Base-by-base conservation (phyloP, 92 coral and sea anemone species). In the Zoanthus solanderi region DNA sequence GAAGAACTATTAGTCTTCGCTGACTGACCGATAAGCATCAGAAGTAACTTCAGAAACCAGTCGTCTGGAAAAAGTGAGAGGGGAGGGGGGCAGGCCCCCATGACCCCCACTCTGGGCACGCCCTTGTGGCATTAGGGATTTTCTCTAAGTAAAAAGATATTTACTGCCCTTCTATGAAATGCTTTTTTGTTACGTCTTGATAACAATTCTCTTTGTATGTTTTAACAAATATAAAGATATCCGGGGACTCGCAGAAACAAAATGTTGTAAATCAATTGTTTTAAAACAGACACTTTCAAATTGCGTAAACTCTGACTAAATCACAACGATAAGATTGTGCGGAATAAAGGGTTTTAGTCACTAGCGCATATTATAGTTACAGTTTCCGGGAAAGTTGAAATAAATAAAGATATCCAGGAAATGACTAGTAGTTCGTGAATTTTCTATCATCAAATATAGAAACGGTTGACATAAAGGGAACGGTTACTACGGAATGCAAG, bases 201-300 rank as follows among this genome's bases (percentile, higher is more conserved):
- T 17, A 7, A 63, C 17, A 63, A 63, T 69, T 30, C 46, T 46
- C 16, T 32, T 7, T 32, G 75, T 30, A 34, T 69, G 75, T 69
- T 77, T 54, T 77, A 77, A 77, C 1, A 52, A 31, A 54, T 77
- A 23, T 77, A 52, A 77, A 63, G 32, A 46, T 30, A 9, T 81
- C 76, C 50, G 52, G 60, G 66, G 75, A 71, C 85, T 66, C 66
- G 30, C 69, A 63, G 28, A 63, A n/a, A n/a, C 10, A 79, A 50
- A 69, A 61, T 31, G 29, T 78, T 78, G 83, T 60, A 60, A 79
- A 46, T 44, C 7, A 58, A 42, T 37, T 79, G 72, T 60, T 79
- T 79, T 79, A 79, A 37, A 65, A 61, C 65, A 23, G 31, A 9
- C 48, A 5, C 17, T 69, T 69, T 31, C 29, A 34, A 18, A 67